Percentiles rank a stretch among this genome's conserved stretches.
phyloP scores from a whole-genome alignment of 2,888 invertebrate species.

The Siphlonurus alternatus region DNA sequence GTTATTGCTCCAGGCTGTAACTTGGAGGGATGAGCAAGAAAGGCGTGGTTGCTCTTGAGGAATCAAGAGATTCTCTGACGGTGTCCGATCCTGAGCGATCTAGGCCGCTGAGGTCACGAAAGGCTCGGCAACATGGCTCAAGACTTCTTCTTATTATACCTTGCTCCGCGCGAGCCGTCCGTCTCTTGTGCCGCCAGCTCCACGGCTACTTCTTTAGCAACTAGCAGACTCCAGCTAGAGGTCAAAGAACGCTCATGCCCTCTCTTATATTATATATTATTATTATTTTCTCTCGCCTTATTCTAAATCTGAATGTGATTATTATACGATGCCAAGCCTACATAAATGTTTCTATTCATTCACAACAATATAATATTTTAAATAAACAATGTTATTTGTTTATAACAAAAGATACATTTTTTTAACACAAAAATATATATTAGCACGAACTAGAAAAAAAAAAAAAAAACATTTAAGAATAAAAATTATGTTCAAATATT shows the following conservation, averaged over 20 bases:
- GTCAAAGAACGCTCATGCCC: neutral
- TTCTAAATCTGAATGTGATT: no score
- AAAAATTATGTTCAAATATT: no score
- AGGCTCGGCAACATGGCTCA: neutral
- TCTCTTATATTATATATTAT: no score
- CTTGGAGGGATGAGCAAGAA: neutral
- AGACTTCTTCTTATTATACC: no score
- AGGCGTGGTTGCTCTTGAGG: neutral
- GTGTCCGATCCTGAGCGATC: neutral
- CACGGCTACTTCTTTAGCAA: neutral
- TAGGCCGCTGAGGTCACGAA: neutral
- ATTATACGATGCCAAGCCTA: no score
- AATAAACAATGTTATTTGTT: neutral
- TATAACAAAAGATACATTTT: neutral
- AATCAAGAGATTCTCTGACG: neutral
- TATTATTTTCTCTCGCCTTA: no score
- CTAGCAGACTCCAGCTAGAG: neutral
- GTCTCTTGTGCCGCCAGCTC: neutral
- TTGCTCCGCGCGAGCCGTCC: neutral
- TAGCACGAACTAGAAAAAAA: no score
- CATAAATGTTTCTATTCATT: neutral
- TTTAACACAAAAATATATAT: no score
- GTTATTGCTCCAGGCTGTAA: neutral
- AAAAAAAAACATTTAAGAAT: no score
- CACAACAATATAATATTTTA: neutral